A percentile compares a stretch with the other conserved stretches of the same genome.
These are phyloP conservation scores for Lophura swinhoii DNA, from an alignment of 2,797 vertebrate genomes.

Conservation along the genomic window DNA sequence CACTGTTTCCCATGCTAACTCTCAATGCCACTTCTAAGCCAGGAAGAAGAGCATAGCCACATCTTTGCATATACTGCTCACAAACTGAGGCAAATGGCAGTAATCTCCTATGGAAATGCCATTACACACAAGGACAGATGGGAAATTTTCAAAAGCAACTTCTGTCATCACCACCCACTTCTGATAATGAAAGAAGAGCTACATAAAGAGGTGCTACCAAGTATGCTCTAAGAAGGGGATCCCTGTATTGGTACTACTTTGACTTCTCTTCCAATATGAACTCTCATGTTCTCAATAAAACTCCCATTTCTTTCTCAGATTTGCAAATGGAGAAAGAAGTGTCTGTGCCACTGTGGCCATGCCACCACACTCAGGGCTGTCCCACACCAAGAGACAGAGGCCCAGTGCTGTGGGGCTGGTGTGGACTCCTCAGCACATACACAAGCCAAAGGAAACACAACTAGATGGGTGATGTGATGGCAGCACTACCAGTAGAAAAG, in stretches of 20 bases:
- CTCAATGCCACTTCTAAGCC: slow-evolving; percentile 31
- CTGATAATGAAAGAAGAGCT: neutral
- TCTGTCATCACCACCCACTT: neutral
- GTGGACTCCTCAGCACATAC: neutral
- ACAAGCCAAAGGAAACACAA: neutral
- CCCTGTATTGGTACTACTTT: neutral
- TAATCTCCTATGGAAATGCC: neutral
- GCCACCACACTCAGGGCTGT: neutral
- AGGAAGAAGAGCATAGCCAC: slow-evolving; percentile 12
- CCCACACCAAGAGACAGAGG: neutral
- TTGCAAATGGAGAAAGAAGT: neutral
- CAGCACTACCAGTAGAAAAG: neutral
- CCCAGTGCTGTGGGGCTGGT: neutral
- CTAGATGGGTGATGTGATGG: neutral
- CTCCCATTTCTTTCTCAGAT: neutral
- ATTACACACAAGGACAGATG: neutral
- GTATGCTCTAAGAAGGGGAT: neutral
- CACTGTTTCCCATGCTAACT: slow-evolving; percentile 31
- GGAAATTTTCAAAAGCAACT: neutral
- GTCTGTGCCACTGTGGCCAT: accelerated
- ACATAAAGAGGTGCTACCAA: neutral
- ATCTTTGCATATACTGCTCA: neutral
- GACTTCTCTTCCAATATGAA: neutral
- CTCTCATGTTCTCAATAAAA: neutral
- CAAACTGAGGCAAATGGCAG: neutral